phyloP scores from a whole-genome alignment of 2,888 invertebrate species.

The Perdita meconis region DNA sequence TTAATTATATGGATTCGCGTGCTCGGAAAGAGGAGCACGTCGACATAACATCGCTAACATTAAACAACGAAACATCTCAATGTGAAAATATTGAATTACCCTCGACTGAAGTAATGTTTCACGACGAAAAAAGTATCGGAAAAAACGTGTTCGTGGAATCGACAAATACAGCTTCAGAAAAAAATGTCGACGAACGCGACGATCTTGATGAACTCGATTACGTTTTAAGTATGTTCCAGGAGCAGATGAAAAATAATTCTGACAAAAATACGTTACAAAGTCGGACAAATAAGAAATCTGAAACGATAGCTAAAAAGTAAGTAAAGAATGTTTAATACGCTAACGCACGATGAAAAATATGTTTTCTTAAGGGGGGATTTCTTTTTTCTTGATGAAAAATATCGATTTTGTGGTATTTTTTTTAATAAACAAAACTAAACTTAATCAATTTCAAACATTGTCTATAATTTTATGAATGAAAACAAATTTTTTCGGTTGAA shows the following conservation, averaged over 20 bases:
- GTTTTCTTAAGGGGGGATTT: neutral
- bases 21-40: neutral
- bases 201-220: neutral
- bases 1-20: neutral
- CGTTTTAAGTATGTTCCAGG: no score
- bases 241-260: neutral
- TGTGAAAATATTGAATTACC: constrained; percentile 1
- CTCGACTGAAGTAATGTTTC: neutral
- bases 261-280: neutral
- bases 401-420: no score
- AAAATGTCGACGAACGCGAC: neutral
- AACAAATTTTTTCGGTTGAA: no score
- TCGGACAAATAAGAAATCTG: neutral
- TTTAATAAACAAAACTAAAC: no score
- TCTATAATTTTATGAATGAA: no score
- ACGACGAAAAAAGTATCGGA: neutral
- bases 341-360: neutral
- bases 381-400: no score
- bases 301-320: no score
- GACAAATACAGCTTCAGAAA: no score
- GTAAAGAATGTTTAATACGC: constrained; percentile 19
- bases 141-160: neutral
- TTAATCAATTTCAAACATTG: no score
- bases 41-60: neutral
- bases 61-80: neutral